A percentile compares a stretch with the other conserved stretches of the same genome.
Evolutionary conservation across 1,140 invertebrate species (phyloP).

Genomic region (Probaryconus sp.): DNA sequence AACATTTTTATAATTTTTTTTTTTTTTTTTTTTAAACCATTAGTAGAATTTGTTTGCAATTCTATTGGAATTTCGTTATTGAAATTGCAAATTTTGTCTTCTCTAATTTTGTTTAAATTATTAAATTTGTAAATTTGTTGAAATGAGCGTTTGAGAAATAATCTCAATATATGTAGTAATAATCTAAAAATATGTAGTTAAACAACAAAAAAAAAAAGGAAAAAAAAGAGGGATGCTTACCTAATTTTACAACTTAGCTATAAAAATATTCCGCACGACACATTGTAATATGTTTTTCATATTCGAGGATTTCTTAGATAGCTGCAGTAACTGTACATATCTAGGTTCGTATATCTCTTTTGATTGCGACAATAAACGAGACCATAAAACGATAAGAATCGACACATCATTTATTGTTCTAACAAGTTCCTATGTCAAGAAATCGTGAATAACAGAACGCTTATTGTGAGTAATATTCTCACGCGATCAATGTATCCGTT

Average conservation of each 20-base stretch:
- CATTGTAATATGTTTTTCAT: slow-evolving; percentile 48
- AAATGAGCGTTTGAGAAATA: too few species aligned
- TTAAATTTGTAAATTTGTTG: too few species aligned
- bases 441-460: slow-evolving; percentile 48
- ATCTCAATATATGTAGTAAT: too few species aligned
- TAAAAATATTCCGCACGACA: slow-evolving; percentile 50
- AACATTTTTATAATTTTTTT: too few species aligned
- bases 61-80: too few species aligned
- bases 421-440: slow-evolving; percentile 49
- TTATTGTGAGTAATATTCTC: slow-evolving; percentile 28
- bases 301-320: slow-evolving; percentile 39
- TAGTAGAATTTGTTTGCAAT: too few species aligned
- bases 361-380: slow-evolving; percentile 57
- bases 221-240: slow-evolving; percentile 30
- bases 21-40: too few species aligned
- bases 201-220: background rate
- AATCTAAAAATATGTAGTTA: too few species aligned
- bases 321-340: slow-evolving; percentile 40
- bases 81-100: too few species aligned
- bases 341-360: slow-evolving; percentile 53
- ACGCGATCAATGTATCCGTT: slow-evolving; percentile 9
- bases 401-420: slow-evolving; percentile 57
- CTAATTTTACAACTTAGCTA: slow-evolving; percentile 49
- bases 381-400: slow-evolving; percentile 56
- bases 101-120: too few species aligned